Percentiles rank a stretch among this genome's conserved stretches.
These are phyloP conservation scores for Saimiri boliviensis DNA, from an alignment of 2,113 vertebrate species.

Conservation along the genomic window DNA sequence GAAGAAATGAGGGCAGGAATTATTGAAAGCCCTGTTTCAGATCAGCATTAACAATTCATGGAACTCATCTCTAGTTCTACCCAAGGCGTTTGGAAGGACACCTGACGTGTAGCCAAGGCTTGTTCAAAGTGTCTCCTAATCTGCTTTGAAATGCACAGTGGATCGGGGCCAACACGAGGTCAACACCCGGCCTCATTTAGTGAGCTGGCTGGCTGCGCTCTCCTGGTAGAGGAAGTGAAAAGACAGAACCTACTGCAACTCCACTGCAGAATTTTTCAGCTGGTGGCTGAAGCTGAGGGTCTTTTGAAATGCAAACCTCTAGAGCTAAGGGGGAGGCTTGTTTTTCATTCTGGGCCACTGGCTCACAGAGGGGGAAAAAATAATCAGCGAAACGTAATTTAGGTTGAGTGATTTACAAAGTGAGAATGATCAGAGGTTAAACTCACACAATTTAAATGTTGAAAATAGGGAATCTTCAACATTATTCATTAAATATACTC, in stretches of 20 bases:
- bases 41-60: constrained; percentile 65
- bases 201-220: not conserved
- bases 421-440: constrained; percentile 50
- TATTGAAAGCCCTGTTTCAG: constrained; percentile 41
- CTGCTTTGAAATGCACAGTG: constrained; percentile 62
- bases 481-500: constrained; percentile 12
- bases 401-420: constrained; percentile 38
- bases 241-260: not conserved
- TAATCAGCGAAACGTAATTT: constrained; percentile 40
- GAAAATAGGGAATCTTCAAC: constrained; percentile 21
- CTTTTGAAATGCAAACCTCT: constrained; percentile 58
- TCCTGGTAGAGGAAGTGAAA: not conserved
- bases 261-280: rapidly evolving
- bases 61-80: constrained; percentile 46
- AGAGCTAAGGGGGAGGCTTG: not conserved
- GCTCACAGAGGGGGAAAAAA: not conserved
- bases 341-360: constrained; percentile 33
- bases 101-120: not conserved
- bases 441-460: constrained; percentile 20
- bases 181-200: not conserved
- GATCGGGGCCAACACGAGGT: constrained; percentile 9
- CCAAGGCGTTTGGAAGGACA: constrained; percentile 23
- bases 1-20: not conserved
- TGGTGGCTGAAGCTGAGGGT: not conserved
- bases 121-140: constrained; percentile 62